Conservation (phyloP, 2,888 invertebrate species). For the Lasioglossum calceatum region DNA sequence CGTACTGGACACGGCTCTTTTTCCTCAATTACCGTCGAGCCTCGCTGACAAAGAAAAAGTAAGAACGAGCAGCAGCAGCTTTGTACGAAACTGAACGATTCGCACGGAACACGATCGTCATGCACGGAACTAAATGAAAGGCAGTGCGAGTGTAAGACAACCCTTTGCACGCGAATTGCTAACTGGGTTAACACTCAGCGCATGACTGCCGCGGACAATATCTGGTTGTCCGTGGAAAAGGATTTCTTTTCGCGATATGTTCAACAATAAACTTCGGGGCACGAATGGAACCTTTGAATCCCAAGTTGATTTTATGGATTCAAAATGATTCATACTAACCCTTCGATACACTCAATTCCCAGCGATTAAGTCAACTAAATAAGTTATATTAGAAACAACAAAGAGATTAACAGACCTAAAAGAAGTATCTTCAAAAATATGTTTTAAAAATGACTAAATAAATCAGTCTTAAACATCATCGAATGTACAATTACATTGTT, state of each 20-base stretch:
- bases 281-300: not conserved
- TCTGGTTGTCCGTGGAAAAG: not conserved
- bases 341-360: not conserved
- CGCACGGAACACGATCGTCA: not conserved
- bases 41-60: not conserved
- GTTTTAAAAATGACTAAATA: too few species aligned
- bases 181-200: constrained; percentile 30
- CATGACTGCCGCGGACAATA: not conserved
- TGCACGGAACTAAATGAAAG: constrained; percentile 24
- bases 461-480: too few species aligned
- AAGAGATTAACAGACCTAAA: too few species aligned
- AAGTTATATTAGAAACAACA: too few species aligned
- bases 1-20: not conserved
- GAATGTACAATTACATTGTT: too few species aligned
- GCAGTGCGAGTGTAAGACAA: not conserved
- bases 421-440: too few species aligned
- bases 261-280: not conserved
- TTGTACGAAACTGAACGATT: not conserved
- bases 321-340: not conserved
- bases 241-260: not conserved
- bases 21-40: not conserved
- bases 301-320: not conserved
- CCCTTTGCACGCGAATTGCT: constrained; percentile 12
- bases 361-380: not conserved
- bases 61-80: constrained; percentile 11